Evolutionary conservation across 1,140 invertebrate genomes (phyloP), one percentile per base, ranked within the genome.

Genomic region (Radopholus similis): DNA sequence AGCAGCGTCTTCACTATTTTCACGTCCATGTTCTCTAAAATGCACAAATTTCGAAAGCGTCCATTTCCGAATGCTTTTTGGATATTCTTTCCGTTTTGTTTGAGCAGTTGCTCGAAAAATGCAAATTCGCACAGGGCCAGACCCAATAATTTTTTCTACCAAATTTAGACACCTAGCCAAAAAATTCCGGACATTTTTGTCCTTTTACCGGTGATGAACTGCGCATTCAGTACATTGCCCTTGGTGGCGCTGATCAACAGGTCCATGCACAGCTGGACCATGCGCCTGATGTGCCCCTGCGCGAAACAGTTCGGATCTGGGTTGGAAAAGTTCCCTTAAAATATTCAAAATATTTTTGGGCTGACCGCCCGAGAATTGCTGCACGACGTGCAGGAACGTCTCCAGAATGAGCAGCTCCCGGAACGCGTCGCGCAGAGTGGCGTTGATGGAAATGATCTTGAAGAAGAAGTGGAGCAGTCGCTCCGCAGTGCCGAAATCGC

Each of bases 401-500:
- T 98, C 95, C 64, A 98, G 84, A 83, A 97, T 89, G 15, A 95
- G 95, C 44, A 99, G 92, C 86, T 98, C 95, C 73, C 95, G 87
- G 83, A 92, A 98, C 2, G 96, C 95, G 84, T 99, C 94, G 86
- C 95, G 95, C 83, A 96, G 97, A 73, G 96, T 89, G 58, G 85
- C 83, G 83, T 96, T 94, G 81, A 93, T 89, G 73, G 90, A 90
- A 74, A 70, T 47, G 69, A 76, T 66, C 70, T 70, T 59, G 68
- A 83, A 82, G 66, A 82, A 30, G 75, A 70, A 72, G 65, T 78
- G 56, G 84, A 95, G 89, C 83, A 91, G 94, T 23, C 38, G 51
- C 30, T 72, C 68, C 23, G 60, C 18, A 21, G 44, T 38, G 55
- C 64, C 51, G 38, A 64, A 64, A 66, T 75, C 40, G 60, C 70